Evolutionary conservation across 2,888 invertebrate genomes (phyloP).

Genomic region (Pegoplata infirma): DNA sequence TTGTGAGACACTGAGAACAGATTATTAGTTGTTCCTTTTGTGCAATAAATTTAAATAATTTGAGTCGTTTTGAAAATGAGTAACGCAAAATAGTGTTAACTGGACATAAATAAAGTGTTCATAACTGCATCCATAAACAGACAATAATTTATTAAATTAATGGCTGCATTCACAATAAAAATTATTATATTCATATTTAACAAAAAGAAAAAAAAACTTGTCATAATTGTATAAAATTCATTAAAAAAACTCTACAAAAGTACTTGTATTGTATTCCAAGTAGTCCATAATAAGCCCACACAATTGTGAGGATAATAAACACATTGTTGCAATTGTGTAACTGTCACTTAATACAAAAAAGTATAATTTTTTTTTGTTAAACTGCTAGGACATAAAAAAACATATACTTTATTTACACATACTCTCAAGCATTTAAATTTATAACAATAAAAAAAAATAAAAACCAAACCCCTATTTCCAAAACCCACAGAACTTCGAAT

Average conservation of each 20-base stretch:
- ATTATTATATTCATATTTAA: not conserved
- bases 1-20: no score
- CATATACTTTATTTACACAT: not conserved
- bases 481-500: not conserved
- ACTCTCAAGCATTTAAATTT: not conserved
- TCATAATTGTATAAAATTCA: not conserved
- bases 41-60: no score
- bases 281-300: constrained; percentile 11
- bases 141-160: not conserved
- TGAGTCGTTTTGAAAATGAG: no score
- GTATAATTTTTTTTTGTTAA: no score
- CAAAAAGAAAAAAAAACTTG: no score
- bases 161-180: not conserved
- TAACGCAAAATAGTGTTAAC: no score
- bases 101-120: no score
- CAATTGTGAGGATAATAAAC: constrained; percentile 48
- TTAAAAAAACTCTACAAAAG: not conserved
- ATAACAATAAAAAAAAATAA: constrained; percentile 3
- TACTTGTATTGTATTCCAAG: constrained; percentile 7
- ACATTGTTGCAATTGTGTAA: constrained; percentile 55
- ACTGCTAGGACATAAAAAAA: constrained; percentile 12
- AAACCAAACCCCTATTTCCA: not conserved
- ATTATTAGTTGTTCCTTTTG: no score
- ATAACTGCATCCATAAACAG: not conserved
- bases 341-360: constrained; percentile 54